phyloP scores from a whole-genome alignment of 64 coral and sea anemone species.

The Acropora yongei region DNA sequence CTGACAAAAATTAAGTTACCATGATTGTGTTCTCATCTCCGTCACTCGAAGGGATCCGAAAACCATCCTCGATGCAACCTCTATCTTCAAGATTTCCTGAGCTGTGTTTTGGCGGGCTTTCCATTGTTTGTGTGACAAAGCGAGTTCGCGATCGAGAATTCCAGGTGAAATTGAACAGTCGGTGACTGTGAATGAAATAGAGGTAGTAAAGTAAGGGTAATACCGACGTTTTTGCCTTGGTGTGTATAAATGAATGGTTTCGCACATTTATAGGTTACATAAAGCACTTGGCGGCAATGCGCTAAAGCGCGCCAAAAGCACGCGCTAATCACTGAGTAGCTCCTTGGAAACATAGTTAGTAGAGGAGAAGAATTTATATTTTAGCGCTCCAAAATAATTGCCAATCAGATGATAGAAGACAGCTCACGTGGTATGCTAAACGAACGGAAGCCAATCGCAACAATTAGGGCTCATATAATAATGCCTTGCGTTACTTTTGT shows the following conservation, averaged over 20 bases:
- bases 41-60: neutral
- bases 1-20: neutral
- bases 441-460: no score
- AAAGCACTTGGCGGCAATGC: neutral
- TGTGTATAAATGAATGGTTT: no score
- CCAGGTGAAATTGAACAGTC: neutral
- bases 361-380: no score
- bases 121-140: constrained; percentile 1
- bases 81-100: constrained; percentile 36
- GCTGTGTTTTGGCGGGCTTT: constrained; percentile 1
- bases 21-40: constrained; percentile 1
- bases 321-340: neutral
- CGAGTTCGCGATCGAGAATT: neutral
- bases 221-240: neutral
- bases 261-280: neutral
- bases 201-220: neutral
- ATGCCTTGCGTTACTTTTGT: no score
- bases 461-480: no score
- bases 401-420: no score
- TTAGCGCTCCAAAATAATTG: no score
- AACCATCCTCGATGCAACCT: constrained; percentile 22
- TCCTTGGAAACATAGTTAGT: no score
- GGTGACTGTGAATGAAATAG: neutral
- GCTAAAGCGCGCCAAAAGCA: neutral
- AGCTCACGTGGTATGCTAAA: no score